Evolutionary conservation across 2,888 invertebrate genomes (phyloP), one percentile per base, ranked within the genome.

Genomic region (Dexiosoma caninum): DNA sequence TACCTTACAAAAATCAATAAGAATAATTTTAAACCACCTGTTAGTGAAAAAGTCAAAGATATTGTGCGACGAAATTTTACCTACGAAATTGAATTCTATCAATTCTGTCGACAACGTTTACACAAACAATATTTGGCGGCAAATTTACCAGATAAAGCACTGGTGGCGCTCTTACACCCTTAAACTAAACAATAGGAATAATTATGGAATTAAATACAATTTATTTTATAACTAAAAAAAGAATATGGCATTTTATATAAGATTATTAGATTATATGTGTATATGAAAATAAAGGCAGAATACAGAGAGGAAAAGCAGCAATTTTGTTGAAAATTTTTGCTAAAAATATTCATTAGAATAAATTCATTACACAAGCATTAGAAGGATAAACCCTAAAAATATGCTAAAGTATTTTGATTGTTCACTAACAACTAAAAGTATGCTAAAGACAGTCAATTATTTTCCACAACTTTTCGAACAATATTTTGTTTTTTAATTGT

Each of bases 41-140:
- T 97, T 2, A 94, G 95, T 57, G 96, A 97, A 86, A 94, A 94
- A 84, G 94, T 97, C 2, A 97, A 96, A 88, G 94, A 96, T 59
- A 93, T 97, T 64, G 95, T 97, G 5, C 92, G 96, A 83, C 93
- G 92, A 42, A 97, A 97, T 90, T 96, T 97, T 88, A 96, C 96
- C 0, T 92, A 95, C 71, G 97, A 97, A 91, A 95, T 97, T 10
- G 97, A 97, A 86, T 96, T 97, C 90, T 97, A 97, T 89, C 95
- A 97, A 87, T 97, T 97, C 89, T 96, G 96, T 88, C 94, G 94
- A 85, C 96, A 97, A 87, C 92, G 97, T 85, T 91, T 97, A 16
- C 94, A 97, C 86, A 92, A 94, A 88, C 97, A 97, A 86, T 92
- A 95, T 78, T 90, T 94, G 76, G 96, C 96, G 0, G 91, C 95